Evolutionary conservation across 2,888 invertebrate species (phyloP), one percentile per base, ranked within the genome.

Genomic region (Phorcus lineatus): DNA sequence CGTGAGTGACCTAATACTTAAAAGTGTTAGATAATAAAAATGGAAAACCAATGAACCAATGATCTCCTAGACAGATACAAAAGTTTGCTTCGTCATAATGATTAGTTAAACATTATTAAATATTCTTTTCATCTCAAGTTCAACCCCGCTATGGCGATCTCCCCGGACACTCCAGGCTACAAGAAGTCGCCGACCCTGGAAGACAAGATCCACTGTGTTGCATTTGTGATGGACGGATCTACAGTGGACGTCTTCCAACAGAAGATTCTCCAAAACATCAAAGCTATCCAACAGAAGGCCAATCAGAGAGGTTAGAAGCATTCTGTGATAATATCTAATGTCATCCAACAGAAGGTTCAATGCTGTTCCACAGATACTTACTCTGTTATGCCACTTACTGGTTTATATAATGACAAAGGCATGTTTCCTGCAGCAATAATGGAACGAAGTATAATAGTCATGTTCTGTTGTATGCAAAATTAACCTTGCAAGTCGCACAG

Each of bases 171-270:
- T 11, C 52, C 81, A n/a, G 84, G 86, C 2, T 88, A 83, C 75
- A 83, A 81, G 13, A 77, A 81, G 16, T 70, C 70, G 9, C 87
- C 88, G n/a, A 78, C 77, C 0, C n/a, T 88, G 53, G 76, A 78
- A 2, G 87, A 87, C 74, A 83, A 81, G 24, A 87, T 88, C 17
- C 88, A 88, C 75, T 86, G 86, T 80, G 86, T 87, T 9, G 86
- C 84, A 7, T 85, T 87, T 79, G 86, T 87, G 0, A 81, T 88
- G 22, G 87, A 88, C 67, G 83, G 86, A 17, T 81, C 78, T 36
- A 79, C 84, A 0, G 84, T 84, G 0, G 81, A 81, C 16, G 82
- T 83, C 9, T 77, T 88, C 54, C 76, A 84, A 0, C 84, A 86
- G 66, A 86, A 84, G 67, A 78, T 87, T 67, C 40, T 86, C n/a